Conservation (phyloP, 2,113 vertebrate species). For the Carassius gibelio region DNA sequence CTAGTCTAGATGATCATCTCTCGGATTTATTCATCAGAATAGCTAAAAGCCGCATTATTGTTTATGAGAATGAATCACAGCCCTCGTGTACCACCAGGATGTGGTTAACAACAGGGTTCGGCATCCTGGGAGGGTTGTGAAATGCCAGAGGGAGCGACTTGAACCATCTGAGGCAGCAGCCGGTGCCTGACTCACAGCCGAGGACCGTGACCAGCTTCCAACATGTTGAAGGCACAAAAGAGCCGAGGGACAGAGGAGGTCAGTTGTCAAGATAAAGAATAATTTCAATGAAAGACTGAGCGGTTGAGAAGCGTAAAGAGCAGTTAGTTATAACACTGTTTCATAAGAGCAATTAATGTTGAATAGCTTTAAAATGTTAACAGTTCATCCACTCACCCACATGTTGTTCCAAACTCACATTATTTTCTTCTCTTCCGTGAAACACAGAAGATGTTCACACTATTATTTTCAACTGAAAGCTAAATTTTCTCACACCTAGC, state of each 20-base stretch:
- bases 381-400: not conserved
- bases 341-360: constrained; percentile 6
- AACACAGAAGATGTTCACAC: not conserved
- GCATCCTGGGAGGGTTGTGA: constrained; percentile 14
- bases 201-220: constrained; percentile 18
- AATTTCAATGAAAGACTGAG: not conserved
- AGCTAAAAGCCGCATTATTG: constrained; percentile 52
- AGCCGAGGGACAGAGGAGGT: not conserved
- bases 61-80: constrained; percentile 58
- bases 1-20: not conserved
- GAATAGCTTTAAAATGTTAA: not conserved
- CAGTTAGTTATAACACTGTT: not conserved
- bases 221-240: constrained; percentile 11
- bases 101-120: constrained; percentile 11
- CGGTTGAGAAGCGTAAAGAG: not conserved
- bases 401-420: not conserved
- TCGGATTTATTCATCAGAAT: constrained; percentile 46
- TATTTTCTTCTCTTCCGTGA: not conserved
- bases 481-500: not conserved
- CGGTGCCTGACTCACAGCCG: constrained; percentile 22
- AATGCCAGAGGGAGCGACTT: constrained; percentile 7
- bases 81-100: not conserved
- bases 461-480: not conserved
- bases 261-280: not conserved
- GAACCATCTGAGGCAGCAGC: constrained; percentile 33